Evolutionary conservation across 2,113 vertebrate species (phyloP).

Genomic region (Tetrao urogallus): DNA sequence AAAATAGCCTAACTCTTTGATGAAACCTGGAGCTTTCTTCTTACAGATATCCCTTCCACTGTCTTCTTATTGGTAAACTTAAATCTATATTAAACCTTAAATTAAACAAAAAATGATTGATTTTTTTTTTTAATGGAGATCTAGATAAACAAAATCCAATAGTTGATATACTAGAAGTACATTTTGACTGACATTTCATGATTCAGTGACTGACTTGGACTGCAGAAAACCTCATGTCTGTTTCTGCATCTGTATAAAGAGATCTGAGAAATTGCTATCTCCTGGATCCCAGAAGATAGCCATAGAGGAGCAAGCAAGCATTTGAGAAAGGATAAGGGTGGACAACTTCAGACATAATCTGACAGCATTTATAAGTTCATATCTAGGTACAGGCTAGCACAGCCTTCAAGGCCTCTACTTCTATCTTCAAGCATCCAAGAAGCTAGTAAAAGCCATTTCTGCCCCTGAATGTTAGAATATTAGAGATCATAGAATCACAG

Average conservation of each 20-base stretch:
- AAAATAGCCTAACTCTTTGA: not conserved
- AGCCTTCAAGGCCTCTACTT: not conserved
- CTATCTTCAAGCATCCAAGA: not conserved
- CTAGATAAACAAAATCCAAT: not conserved
- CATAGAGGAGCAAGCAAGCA: not conserved
- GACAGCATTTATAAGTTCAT: not conserved
- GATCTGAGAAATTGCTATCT: not conserved
- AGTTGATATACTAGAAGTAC: not conserved
- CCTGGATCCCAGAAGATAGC: not conserved
- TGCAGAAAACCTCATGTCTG: not conserved
- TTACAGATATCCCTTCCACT: not conserved
- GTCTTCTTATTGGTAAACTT: not conserved
- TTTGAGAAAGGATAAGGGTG: not conserved
- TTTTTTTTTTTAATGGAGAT: not conserved
- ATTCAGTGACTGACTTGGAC: not conserved
- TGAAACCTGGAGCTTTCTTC: not conserved
- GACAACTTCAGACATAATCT: not conserved
- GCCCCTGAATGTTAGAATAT: not conserved
- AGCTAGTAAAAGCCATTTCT: not conserved
- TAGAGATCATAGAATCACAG: not conserved
- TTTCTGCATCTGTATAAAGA: not conserved
- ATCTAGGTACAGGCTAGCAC: not conserved
- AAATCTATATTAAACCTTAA: not conserved
- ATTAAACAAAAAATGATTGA: too few species aligned
- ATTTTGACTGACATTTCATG: not conserved